Evolutionary conservation across 2,113 vertebrate species (phyloP).

Genomic region (Pedetes capensis): DNA sequence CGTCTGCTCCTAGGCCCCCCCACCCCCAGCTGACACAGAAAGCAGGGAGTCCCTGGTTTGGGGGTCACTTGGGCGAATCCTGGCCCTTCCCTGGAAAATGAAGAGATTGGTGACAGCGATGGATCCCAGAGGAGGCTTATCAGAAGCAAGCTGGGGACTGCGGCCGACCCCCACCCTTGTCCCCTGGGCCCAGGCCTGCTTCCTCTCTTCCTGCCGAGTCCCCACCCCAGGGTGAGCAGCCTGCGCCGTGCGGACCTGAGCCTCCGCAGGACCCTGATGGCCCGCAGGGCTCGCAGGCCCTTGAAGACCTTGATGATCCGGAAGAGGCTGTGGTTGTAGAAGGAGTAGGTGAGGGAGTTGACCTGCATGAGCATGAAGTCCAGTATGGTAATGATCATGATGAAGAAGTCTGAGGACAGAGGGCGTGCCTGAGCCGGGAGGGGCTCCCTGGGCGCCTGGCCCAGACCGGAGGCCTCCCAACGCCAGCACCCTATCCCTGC

Average conservation of each 20-base stretch:
- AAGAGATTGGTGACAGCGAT: not conserved
- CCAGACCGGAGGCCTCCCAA: not conserved
- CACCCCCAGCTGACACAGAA: not conserved
- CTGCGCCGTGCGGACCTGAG: constrained; percentile 63
- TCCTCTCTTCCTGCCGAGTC: not conserved
- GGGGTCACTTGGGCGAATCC: not conserved
- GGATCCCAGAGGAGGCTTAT: not conserved
- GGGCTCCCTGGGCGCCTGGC: not conserved
- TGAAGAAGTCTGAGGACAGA: constrained; percentile 74
- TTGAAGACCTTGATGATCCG: constrained; percentile 77
- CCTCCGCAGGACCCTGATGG: constrained; percentile 69
- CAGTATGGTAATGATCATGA: constrained; percentile 62
- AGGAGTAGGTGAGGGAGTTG: not conserved
- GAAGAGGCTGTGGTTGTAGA: constrained; percentile 64
- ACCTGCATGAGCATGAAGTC: constrained; percentile 68
- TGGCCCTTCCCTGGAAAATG: not conserved
- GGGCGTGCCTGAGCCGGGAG: not conserved
- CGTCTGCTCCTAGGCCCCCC: not conserved
- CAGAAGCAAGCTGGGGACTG: not conserved
- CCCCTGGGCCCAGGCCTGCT: not conserved
- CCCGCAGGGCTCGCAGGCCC: constrained; percentile 71
- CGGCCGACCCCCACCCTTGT: not conserved
- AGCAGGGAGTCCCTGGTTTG: not conserved
- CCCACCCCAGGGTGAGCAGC: not conserved
- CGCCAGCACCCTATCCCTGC: fast-evolving